These are phyloP conservation scores for Drosophila bifasciata DNA, from an alignment of 1,140 invertebrate genomes.

Conservation along the genomic window DNA sequence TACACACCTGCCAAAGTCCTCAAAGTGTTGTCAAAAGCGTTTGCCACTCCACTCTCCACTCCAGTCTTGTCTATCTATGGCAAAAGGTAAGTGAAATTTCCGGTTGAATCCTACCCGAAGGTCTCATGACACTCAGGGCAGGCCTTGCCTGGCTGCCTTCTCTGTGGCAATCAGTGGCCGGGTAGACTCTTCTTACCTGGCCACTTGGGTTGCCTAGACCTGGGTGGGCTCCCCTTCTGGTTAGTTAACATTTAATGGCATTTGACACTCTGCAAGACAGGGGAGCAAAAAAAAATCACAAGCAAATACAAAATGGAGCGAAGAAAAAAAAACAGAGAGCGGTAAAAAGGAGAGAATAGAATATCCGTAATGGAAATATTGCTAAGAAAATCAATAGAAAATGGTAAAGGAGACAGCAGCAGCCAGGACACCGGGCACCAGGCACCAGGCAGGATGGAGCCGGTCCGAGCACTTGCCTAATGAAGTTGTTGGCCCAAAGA, in stretches of 20 bases:
- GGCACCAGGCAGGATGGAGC: constrained; percentile 31
- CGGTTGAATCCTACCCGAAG: constrained; percentile 19
- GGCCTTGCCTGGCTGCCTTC: constrained; percentile 2
- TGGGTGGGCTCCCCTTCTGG: constrained; percentile 29
- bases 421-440: neutral
- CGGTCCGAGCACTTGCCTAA: constrained; percentile 50
- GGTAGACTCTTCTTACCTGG: constrained; percentile 51
- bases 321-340: constrained; percentile 24
- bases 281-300: constrained; percentile 58
- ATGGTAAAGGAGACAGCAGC: constrained; percentile 27
- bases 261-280: constrained; percentile 68
- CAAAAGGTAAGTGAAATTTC: constrained; percentile 69
- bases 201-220: constrained; percentile 53
- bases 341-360: neutral
- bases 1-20: constrained; percentile 60
- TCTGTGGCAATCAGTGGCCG: constrained; percentile 72
- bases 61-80: constrained; percentile 54
- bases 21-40: constrained; percentile 64
- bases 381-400: constrained; percentile 61
- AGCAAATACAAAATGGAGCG: constrained; percentile 44
- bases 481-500: constrained; percentile 54
- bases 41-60: no score
- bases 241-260: constrained; percentile 79
- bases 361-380: constrained; percentile 58
- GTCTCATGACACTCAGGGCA: neutral